Evolutionary conservation across 2,113 vertebrate genomes (phyloP).

Genomic region (Corydoras sp.): DNA sequence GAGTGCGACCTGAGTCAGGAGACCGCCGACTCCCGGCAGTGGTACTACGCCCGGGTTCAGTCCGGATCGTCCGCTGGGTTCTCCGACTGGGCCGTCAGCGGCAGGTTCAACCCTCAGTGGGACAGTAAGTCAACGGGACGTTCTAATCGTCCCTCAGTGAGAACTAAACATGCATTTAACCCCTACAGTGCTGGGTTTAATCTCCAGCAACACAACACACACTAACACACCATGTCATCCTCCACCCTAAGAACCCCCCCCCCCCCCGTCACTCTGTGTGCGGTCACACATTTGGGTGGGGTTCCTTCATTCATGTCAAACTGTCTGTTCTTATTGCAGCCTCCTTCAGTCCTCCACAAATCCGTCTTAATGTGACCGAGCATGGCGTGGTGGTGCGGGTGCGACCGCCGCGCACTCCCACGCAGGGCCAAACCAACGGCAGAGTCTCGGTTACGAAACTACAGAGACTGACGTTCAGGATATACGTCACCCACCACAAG

Average conservation of each 20-base stretch:
- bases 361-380: constrained; percentile 48
- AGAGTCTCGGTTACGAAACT: constrained; percentile 51
- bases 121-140: constrained; percentile 57
- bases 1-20: constrained; percentile 64
- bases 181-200: too few relatives aligned
- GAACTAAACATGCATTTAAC: neutral
- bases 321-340: constrained; percentile 48
- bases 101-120: constrained; percentile 65
- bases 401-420: constrained; percentile 41
- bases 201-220: too few relatives aligned
- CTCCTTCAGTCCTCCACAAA: constrained; percentile 54
- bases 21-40: constrained; percentile 61
- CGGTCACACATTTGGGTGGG: neutral
- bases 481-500: constrained; percentile 50
- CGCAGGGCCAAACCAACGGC: constrained; percentile 28
- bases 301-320: neutral
- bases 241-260: too few relatives aligned
- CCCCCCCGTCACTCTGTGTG: too few relatives aligned
- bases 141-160: neutral
- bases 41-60: constrained; percentile 67
- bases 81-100: constrained; percentile 60
- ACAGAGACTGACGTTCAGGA: constrained; percentile 50
- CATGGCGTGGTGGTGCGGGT: constrained; percentile 55
- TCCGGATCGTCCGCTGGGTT: constrained; percentile 33
- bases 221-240: too few relatives aligned